phyloP scores from a whole-genome alignment of 2,888 invertebrate genomes.

The Drosophila atroscutellata region DNA sequence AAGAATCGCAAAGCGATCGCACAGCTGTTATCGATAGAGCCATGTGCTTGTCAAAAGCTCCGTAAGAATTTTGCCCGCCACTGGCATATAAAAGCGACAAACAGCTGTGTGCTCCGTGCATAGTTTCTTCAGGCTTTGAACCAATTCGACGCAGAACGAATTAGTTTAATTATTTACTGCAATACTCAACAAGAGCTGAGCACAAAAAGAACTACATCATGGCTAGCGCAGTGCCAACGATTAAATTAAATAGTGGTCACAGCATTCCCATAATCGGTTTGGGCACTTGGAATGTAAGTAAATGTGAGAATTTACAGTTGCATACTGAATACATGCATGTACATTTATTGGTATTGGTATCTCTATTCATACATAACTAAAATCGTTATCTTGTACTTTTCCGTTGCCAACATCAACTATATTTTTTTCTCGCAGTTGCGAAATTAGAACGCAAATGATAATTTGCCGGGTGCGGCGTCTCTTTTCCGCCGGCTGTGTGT shows the following conservation, averaged over 20 bases:
- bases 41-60: constrained; percentile 35
- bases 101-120: constrained; percentile 58
- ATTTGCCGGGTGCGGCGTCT: constrained; percentile 48
- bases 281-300: constrained; percentile 91
- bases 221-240: constrained; percentile 83
- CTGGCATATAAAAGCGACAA: constrained; percentile 57
- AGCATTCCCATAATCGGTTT: constrained; percentile 89
- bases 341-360: neutral
- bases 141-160: neutral
- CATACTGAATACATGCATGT: neutral
- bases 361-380: neutral
- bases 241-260: constrained; percentile 87
- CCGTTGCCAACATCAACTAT: constrained; percentile 24
- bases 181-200: constrained; percentile 18
- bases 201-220: constrained; percentile 29
- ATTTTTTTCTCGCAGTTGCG: neutral
- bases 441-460: constrained; percentile 39
- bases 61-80: constrained; percentile 22
- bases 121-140: constrained; percentile 28
- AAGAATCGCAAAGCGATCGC: constrained; percentile 30
- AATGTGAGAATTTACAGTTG: neutral
- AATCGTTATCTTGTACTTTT: constrained; percentile 31
- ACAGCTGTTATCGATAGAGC: constrained; percentile 18
- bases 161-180: constrained; percentile 2
- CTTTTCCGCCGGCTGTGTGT: constrained; percentile 28